These are phyloP conservation scores for Dermolepida albohirtum DNA, from an alignment of 2,888 invertebrate genomes.

Conservation along the genomic window DNA sequence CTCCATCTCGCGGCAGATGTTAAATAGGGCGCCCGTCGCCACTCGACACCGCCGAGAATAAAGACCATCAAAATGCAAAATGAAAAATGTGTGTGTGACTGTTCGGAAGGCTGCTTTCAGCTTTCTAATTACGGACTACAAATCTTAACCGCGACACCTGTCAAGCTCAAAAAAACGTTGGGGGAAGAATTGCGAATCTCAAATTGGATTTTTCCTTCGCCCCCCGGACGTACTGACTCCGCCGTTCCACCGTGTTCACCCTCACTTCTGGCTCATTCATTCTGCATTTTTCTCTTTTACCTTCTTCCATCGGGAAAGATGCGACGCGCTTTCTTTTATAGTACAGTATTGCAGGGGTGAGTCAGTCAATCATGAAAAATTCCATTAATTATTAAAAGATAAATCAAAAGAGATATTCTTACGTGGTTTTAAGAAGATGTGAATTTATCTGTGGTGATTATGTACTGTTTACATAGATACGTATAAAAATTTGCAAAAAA, in stretches of 20 bases:
- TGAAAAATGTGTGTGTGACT: constrained; percentile 60
- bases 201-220: constrained; percentile 62
- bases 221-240: constrained; percentile 28
- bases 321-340: constrained; percentile 7
- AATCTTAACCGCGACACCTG: constrained; percentile 64
- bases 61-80: constrained; percentile 51
- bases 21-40: constrained; percentile 46
- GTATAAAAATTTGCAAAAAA: no score
- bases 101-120: constrained; percentile 60
- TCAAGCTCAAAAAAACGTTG: constrained; percentile 54
- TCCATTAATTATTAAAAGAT: constrained; percentile 25
- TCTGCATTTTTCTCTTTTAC: constrained; percentile 4
- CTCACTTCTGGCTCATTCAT: constrained; percentile 9
- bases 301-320: not conserved
- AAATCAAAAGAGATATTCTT: constrained; percentile 23
- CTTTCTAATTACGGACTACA: constrained; percentile 65
- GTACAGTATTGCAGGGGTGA: constrained; percentile 11
- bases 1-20: constrained; percentile 44
- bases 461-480: no score
- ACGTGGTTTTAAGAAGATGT: no score
- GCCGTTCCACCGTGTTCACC: constrained; percentile 3
- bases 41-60: constrained; percentile 44
- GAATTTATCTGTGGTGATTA: no score
- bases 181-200: constrained; percentile 58
- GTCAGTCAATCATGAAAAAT: constrained; percentile 24